phyloP scores from a whole-genome alignment of 2,888 invertebrate genomes.

The Thymelicus sylvestris region DNA sequence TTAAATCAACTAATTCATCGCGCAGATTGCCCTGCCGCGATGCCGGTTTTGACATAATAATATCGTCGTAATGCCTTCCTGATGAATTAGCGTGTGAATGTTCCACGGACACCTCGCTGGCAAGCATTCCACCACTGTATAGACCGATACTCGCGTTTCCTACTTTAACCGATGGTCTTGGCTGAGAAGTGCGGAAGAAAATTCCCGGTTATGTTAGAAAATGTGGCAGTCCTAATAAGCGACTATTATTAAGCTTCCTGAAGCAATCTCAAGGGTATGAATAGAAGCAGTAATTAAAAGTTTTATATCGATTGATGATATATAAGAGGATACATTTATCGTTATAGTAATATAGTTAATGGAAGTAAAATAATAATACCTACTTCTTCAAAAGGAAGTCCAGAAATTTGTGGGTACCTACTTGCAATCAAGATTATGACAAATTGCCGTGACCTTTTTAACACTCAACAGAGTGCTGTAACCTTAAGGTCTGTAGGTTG shows the following conservation, averaged over 20 bases:
- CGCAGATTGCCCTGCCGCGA: constrained; percentile 7
- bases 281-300: neutral
- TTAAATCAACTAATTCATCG: neutral
- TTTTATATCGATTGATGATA: neutral
- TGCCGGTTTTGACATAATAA: neutral
- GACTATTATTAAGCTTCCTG: constrained; percentile 20
- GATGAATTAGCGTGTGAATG: constrained; percentile 10
- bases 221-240: constrained; percentile 22
- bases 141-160: constrained; percentile 11
- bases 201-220: constrained; percentile 24
- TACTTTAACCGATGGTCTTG: constrained; percentile 36
- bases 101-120: constrained; percentile 6
- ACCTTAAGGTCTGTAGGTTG: neutral
- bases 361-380: too few relatives aligned
- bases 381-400: neutral
- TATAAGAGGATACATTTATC: too few relatives aligned
- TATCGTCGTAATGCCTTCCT: constrained; percentile 1
- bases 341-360: too few relatives aligned
- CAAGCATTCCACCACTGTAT: constrained; percentile 12
- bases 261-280: neutral
- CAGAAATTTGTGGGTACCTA: neutral
- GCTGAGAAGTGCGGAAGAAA: constrained; percentile 38
- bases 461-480: neutral
- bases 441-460: neutral
- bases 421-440: neutral